Evolutionary conservation across 2,113 vertebrate species (phyloP), one percentile per base, ranked within the genome.

Genomic region (Gopherus flavomarginatus): DNA sequence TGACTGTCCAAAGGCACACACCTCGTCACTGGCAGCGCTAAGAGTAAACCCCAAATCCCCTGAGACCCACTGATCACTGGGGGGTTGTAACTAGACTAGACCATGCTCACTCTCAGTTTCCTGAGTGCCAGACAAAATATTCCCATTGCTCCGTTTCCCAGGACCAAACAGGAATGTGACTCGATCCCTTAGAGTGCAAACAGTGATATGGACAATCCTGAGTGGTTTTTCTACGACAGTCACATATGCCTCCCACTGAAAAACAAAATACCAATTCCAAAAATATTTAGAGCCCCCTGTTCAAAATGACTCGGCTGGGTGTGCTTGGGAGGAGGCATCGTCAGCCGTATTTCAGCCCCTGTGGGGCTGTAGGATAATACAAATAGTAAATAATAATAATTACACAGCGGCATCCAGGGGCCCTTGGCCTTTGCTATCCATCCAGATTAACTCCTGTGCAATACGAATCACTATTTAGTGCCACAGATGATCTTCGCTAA

Each of bases 211-310:
- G 89, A 4, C 1, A 3, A 69, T 81, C 31, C 49, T 27, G 26
- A 83, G 75, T 8, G 17, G 9, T 89, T 91, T 85, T 83, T 11
- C 12, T 3, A 5, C 1, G 2, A 27, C 9, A 1, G 69, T 49
- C 80, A 82, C 22, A 44, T 0, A 0, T 16, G 31, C 85, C 94
- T 95, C 50, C 54, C 21, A 31, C 47, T 59, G 44, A 69, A 84
- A 83, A 95, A 85, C 22, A 88, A 85, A 89, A 72, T 8, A 12
- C 54, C 65, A 89, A 92, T 93, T 95, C 92, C 96, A 94, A 62
- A 91, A 75, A 92, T 93, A 96, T 96, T 97, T 95, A 89, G 91
- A 96, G 69, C 59, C 52, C 59, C 50, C 59, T 82, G 65, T 89
- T 95, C 90, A 90, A 80, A 82, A 12, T 42, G 85, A 52, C 54